These are phyloP conservation scores for Lottia scabra DNA, from an alignment of 2,888 invertebrate genomes.

Conservation along the genomic window DNA sequence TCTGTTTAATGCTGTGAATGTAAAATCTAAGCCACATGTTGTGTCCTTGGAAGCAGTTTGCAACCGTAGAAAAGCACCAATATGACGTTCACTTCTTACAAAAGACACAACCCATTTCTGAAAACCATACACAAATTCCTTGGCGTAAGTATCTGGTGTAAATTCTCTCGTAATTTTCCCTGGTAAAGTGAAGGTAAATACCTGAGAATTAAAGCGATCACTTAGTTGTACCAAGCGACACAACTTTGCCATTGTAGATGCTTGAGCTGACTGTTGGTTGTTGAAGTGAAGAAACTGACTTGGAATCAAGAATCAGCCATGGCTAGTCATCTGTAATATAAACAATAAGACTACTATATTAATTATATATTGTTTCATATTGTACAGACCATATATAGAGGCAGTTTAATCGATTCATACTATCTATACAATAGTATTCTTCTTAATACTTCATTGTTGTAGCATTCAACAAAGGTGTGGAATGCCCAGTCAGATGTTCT, in stretches of 20 bases:
- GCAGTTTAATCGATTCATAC: too few relatives aligned
- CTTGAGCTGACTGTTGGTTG: not conserved
- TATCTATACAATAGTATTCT: too few relatives aligned
- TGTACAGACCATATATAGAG: too few relatives aligned
- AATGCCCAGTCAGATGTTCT: too few relatives aligned
- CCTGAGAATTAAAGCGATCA: constrained; percentile 85
- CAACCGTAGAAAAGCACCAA: constrained; percentile 84
- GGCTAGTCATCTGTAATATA: too few relatives aligned
- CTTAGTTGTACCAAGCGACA: constrained; percentile 84
- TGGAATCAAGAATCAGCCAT: too few relatives aligned
- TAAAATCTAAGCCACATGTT: constrained; percentile 83
- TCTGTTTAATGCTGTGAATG: constrained; percentile 81
- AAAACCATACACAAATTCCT: constrained; percentile 84
- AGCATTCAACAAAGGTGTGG: too few relatives aligned
- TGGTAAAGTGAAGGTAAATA: constrained; percentile 87
- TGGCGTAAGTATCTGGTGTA: constrained; percentile 83
- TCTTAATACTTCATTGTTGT: too few relatives aligned
- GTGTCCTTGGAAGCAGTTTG: constrained; percentile 81
- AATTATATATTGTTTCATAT: too few relatives aligned
- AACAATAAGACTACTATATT: too few relatives aligned
- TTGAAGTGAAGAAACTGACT: too few relatives aligned
- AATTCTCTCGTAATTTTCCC: constrained; percentile 82
- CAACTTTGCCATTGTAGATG: constrained; percentile 57
- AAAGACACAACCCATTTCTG: constrained; percentile 87
- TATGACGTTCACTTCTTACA: constrained; percentile 80